phyloP scores from a whole-genome alignment of 2,113 vertebrate genomes.

The Hirundichthys speculiger region DNA sequence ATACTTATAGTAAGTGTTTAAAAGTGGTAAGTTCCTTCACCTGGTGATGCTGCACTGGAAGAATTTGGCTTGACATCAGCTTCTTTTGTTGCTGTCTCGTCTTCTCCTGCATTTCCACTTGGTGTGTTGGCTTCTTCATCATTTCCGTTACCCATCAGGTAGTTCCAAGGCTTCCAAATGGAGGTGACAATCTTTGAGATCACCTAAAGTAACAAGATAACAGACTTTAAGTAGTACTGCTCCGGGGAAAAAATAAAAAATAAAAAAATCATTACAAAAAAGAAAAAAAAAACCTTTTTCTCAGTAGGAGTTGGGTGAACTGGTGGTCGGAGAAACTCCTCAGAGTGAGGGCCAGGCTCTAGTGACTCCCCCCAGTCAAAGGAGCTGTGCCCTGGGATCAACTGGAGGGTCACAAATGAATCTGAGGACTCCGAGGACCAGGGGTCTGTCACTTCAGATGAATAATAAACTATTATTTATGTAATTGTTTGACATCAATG shows the following conservation, averaged over 20 bases:
- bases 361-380: slow-evolving; percentile 71
- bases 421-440: slow-evolving; percentile 67
- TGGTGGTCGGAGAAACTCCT: slow-evolving; percentile 59
- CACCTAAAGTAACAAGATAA: slow-evolving; percentile 39
- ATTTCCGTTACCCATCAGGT: slow-evolving; percentile 59
- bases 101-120: slow-evolving; percentile 4
- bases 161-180: slow-evolving; percentile 79
- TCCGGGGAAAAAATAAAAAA: background rate
- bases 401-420: slow-evolving; percentile 65
- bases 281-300: slow-evolving; percentile 61
- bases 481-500: background rate
- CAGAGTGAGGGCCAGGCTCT: slow-evolving; percentile 59
- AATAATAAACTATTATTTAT: background rate
- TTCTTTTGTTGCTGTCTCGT: slow-evolving; percentile 14
- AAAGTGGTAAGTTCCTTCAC: slow-evolving; percentile 31
- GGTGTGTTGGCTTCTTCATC: slow-evolving; percentile 37
- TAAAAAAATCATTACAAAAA: background rate
- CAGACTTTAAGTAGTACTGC: background rate
- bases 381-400: slow-evolving; percentile 60
- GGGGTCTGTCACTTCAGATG: slow-evolving; percentile 54
- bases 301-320: slow-evolving; percentile 57
- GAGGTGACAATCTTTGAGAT: slow-evolving; percentile 75
- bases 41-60: slow-evolving; percentile 34
- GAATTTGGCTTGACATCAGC: background rate
- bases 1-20: background rate